A percentile compares a stretch with the other conserved stretches of the same genome.
Conservation (phyloP, 2,797 vertebrate species). For the Pseudochaenichthys georgianus region DNA sequence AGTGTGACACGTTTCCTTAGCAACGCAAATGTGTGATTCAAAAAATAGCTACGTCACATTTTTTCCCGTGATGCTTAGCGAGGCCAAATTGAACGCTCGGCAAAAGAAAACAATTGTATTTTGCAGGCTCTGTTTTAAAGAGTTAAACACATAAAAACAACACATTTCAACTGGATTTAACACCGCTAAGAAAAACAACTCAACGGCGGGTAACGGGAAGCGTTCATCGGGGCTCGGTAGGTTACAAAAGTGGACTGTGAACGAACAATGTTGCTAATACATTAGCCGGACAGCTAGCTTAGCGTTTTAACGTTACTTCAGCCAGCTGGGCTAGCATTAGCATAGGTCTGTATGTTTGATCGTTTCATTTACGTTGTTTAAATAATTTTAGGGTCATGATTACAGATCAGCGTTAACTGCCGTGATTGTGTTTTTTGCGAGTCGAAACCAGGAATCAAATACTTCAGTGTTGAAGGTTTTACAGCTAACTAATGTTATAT, state of each 20-base stretch:
- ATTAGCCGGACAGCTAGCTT: conserved; percentile 64
- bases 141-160: conserved; percentile 21
- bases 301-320: conserved; percentile 23
- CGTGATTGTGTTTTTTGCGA: neutral
- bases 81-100: conserved; percentile 63
- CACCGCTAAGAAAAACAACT: neutral
- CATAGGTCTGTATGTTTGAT: conserved; percentile 12
- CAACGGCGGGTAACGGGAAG: neutral
- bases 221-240: conserved; percentile 40
- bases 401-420: neutral
- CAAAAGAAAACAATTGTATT: conserved; percentile 67
- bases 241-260: conserved; percentile 39
- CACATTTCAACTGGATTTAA: neutral
- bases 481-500: accelerated
- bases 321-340: conserved; percentile 44
- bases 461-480: neutral
- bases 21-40: conserved; percentile 79
- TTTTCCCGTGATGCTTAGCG: conserved; percentile 80
- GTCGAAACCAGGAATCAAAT: accelerated
- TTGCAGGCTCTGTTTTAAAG: conserved; percentile 37
- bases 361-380: neutral
- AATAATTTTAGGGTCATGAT: neutral
- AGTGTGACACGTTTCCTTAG: conserved; percentile 70
- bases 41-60: conserved; percentile 73
- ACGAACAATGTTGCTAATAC: conserved; percentile 72